Evolutionary conservation across 2,888 invertebrate species (phyloP), one percentile per base, ranked within the genome.

Genomic region (Chloroclysta siterata): DNA sequence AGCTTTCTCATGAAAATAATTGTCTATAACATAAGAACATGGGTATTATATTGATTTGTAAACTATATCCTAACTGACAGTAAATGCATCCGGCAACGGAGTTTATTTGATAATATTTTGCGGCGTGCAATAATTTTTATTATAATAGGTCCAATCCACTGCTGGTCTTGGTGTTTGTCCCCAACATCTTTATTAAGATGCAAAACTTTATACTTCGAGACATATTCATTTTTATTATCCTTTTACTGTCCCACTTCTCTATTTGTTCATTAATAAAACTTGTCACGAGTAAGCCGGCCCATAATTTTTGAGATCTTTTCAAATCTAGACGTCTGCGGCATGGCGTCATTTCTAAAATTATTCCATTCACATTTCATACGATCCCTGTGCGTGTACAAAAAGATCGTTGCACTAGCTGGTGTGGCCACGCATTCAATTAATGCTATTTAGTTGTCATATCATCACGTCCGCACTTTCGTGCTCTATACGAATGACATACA

Each of bases 371-470:
- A 76, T 78, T 61, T 73, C 69, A 77, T 75, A 72, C 66, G 60
- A 73, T 65, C 61, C 58, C 51, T 60, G 70, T 70, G 74, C 75
- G 73, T 74, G 67, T 68, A 73, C 76, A 71, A 74, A 73, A 74
- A 76, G 77, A 63, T 76, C 74, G 76, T 77, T 78, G 78, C 78
- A 79, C 74, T 74, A 63, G 70, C 66, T 71, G 58, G 53, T 57
- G 75, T 73, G 69, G 74, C 73, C 71, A 76, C 76, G 79, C 79
- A 75, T 81, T 80, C 71, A 82, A 84, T 85, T 84, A 83, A 81
- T 75, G 76, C 75, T 78, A 78, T 78, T 84, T 76, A 69, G 62
- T 70, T 70, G 68, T 73, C 76, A 75, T 79, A 78, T 76, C 72
- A 74, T 77, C 76, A 78, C 76, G 80, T 76, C 74, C 75, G 76